Evolutionary conservation across 1,140 invertebrate species (phyloP).

Genomic region (Polypedilum vanderplanki): DNA sequence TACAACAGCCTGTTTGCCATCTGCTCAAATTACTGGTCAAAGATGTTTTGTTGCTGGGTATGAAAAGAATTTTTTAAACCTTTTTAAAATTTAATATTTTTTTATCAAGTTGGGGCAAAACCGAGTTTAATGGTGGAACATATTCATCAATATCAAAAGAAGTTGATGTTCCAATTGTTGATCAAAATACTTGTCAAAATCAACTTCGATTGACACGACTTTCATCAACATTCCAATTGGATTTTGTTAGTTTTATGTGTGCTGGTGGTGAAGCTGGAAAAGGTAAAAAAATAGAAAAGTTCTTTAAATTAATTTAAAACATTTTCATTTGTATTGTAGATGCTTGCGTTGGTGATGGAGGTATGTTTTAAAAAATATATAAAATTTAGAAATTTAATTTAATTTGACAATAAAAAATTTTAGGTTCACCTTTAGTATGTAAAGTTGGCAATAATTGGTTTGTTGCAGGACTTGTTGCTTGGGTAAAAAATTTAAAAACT

Average conservation of each 20-base stretch:
- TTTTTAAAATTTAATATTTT: neutral
- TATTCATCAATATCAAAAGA: conserved; percentile 61
- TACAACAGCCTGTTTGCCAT: conserved; percentile 61
- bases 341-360: conserved; percentile 74
- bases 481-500: conserved; percentile 50
- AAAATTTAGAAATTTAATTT: too few species aligned
- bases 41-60: conserved; percentile 47
- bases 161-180: conserved; percentile 63
- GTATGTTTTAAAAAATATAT: conserved; percentile 42
- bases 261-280: conserved; percentile 69
- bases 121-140: conserved; percentile 57
- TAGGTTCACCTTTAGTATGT: conserved; percentile 57
- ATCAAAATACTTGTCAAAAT: conserved; percentile 54
- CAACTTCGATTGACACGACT: conserved; percentile 57
- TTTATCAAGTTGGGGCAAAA: conserved; percentile 73
- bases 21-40: conserved; percentile 50
- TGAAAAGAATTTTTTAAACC: neutral
- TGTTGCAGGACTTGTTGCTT: conserved; percentile 64
- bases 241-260: conserved; percentile 62
- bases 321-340: conserved; percentile 43
- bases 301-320: too few species aligned
- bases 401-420: too few species aligned
- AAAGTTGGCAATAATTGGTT: conserved; percentile 49
- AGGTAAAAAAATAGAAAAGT: conserved; percentile 28
- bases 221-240: conserved; percentile 53